Conservation (phyloP, 2,888 invertebrate genomes). For the Amphipyra tragopoginis region DNA sequence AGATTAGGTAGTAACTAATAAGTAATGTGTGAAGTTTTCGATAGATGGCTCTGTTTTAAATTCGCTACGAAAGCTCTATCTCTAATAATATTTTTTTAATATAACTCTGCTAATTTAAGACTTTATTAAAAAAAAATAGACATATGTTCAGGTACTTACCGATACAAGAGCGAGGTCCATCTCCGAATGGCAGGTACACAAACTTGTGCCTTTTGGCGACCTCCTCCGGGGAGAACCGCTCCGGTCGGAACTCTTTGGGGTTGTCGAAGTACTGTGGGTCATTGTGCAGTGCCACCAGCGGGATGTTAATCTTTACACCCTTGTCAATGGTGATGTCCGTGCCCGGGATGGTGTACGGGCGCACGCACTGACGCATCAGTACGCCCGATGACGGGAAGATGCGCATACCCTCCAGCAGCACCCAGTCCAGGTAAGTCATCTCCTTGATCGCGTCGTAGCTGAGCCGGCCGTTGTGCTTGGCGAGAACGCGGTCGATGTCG, state of each 20-base stretch:
- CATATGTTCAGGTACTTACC: constrained; percentile 60
- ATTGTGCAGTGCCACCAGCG: constrained; percentile 73
- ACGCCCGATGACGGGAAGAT: constrained; percentile 72
- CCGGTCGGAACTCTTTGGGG: constrained; percentile 74
- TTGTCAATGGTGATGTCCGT: constrained; percentile 67
- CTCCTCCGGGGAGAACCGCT: constrained; percentile 68
- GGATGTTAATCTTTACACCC: constrained; percentile 59
- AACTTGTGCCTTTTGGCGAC: constrained; percentile 63
- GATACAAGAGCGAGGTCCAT: constrained; percentile 75
- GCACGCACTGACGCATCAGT: constrained; percentile 63
- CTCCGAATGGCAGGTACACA: constrained; percentile 75
- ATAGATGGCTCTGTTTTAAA: constrained; percentile 33
- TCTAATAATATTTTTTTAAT: no score
- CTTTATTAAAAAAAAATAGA: no score
- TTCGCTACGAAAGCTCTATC: background rate
- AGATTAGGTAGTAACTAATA: no score
- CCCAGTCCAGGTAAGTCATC: constrained; percentile 77
- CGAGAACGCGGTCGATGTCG: constrained; percentile 72
- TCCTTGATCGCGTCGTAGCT: constrained; percentile 77
- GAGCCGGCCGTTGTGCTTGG: constrained; percentile 65
- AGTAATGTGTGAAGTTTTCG: no score
- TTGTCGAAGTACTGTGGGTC: constrained; percentile 74
- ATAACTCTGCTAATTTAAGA: no score
- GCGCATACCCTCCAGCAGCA: constrained; percentile 75
- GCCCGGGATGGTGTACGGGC: constrained; percentile 66